phyloP scores from a whole-genome alignment of 1,140 invertebrate genomes.

The Amphibalanus amphitrite region DNA sequence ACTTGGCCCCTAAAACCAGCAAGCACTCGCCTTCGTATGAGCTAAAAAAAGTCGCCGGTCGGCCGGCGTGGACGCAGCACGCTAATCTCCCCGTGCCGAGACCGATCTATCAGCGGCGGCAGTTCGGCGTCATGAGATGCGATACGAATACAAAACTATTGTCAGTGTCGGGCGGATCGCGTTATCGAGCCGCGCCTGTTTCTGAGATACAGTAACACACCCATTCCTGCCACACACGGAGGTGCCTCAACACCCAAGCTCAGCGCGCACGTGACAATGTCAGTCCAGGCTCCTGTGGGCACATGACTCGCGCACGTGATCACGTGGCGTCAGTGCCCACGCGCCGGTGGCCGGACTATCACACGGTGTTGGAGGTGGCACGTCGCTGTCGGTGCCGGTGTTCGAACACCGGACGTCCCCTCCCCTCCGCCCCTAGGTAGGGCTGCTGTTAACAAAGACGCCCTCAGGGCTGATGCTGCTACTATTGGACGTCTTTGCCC shows the following conservation, averaged over 20 bases:
- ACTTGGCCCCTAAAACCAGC: not conserved
- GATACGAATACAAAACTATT: not conserved
- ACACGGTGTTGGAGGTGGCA: not conserved
- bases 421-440: too few relatives aligned
- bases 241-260: not conserved
- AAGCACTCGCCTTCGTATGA: not conserved
- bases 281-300: not conserved
- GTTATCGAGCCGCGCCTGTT: too few relatives aligned
- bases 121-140: not conserved
- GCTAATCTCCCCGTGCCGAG: not conserved
- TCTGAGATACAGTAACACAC: too few relatives aligned
- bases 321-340: not conserved
- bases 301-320: not conserved
- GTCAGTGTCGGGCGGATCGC: too few relatives aligned
- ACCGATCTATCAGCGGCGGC: not conserved
- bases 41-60: not conserved
- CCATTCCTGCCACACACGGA: too few relatives aligned
- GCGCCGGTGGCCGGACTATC: not conserved
- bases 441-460: too few relatives aligned
- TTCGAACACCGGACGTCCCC: too few relatives aligned
- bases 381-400: too few relatives aligned
- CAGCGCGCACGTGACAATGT: not conserved
- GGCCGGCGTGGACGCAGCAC: too few relatives aligned
- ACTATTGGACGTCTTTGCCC: slow-evolving; percentile 34
- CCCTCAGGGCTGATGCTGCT: too few relatives aligned